Base-by-base conservation (phyloP, 2,797 vertebrate genomes). In the Myiotriccus ornatus region DNA sequence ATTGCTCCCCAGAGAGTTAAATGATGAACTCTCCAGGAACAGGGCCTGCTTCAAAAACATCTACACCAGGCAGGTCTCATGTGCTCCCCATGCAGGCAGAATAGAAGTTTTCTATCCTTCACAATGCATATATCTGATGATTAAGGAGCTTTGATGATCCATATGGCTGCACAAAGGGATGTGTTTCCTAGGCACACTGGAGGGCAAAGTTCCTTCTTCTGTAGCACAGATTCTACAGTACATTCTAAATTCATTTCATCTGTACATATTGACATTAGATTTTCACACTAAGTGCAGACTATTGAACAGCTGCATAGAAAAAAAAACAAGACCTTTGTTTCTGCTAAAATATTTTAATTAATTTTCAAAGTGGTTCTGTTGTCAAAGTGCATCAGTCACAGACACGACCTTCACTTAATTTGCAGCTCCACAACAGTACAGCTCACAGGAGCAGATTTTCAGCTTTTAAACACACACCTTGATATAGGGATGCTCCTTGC, bases 401-500 rank as follows among this genome's bases (percentile, higher is more conserved):
- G 21, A 27, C 27, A 59, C 10, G 23, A 23, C 2, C 10, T 65
- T 55, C 23, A 28, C 28, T 39, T 44, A 39, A 69, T 52, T 15
- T 84, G 41, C 37, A 52, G 39, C 37, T 50, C 44, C 32, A 32
- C 34, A 70, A 75, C 25, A 63, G 17, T 8, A 22, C 27, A 43
- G 34, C 1, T 2, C 62, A 59, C 1, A 79, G 34, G 41, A 79
- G 8, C n/a, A 62, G 13, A 52, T 44, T 44, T 73, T 68, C 63
- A 84, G 12, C 35, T 60, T 69, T 39, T 28, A 76, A 39, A 68
- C 20, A 68, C 87, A 77, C 9, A 99, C 99, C 99, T 99, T 99
- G 96, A 99, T 99, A 94, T 99, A 99, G 3, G 99, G 99, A 95
- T 99, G 99, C n/a, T 98, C 99, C 96, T 99, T 99, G 98, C 99